Evolutionary conservation across 2,113 vertebrate species (phyloP).

Genomic region (Dendropsophus ebraccatus): DNA sequence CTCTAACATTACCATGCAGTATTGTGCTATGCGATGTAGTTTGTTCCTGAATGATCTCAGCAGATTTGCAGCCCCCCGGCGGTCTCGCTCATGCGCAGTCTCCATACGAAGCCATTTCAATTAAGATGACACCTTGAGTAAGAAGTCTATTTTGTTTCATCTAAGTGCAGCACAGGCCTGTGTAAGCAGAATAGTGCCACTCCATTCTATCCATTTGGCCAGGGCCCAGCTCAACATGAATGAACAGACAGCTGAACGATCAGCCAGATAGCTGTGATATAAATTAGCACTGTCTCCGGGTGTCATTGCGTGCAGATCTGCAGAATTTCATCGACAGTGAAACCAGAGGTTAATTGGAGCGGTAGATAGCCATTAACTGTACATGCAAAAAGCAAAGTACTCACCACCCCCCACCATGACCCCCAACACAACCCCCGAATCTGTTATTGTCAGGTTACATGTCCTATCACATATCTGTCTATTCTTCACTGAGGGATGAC

Average conservation of each 20-base stretch:
- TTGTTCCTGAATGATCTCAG: background rate
- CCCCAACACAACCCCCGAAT: background rate
- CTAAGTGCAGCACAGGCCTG: conserved; percentile 48
- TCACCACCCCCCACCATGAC: background rate
- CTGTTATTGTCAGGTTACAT: background rate
- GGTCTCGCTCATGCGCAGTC: background rate
- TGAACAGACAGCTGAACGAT: conserved; percentile 62
- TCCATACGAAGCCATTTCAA: conserved; percentile 22
- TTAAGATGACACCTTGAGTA: conserved; percentile 37
- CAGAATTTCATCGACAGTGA: conserved; percentile 60
- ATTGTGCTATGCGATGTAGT: background rate
- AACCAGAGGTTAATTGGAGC: conserved; percentile 56
- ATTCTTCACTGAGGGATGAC: conserved; percentile 12
- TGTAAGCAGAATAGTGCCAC: conserved; percentile 62
- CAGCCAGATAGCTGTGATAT: conserved; percentile 64
- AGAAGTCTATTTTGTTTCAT: conserved; percentile 60
- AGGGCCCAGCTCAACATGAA: conserved; percentile 65
- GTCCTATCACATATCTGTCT: conserved; percentile 1
- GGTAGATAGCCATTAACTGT: background rate
- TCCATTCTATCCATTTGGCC: conserved; percentile 67
- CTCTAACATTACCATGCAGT: background rate
- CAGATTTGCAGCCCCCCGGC: background rate
- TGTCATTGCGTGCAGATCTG: conserved; percentile 60
- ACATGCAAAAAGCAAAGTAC: background rate
- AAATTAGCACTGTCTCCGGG: conserved; percentile 61